Conservation (phyloP, 2,113 vertebrate species). For the Excalfactoria chinensis region DNA sequence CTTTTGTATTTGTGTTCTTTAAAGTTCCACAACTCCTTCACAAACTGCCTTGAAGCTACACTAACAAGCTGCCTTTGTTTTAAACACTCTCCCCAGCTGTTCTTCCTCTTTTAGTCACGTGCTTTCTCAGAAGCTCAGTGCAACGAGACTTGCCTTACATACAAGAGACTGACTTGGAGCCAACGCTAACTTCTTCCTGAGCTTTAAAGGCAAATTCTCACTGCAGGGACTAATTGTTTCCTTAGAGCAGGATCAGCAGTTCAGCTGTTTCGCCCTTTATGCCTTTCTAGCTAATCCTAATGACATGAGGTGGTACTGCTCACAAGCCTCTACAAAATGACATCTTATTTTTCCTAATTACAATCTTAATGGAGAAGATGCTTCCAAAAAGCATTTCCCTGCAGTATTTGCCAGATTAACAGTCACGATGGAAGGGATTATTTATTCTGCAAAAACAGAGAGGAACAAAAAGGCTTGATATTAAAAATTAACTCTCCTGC, state of each 20-base stretch:
- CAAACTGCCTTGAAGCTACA: neutral
- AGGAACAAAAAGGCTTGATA: neutral
- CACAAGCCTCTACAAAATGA: accelerated
- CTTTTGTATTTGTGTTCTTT: neutral
- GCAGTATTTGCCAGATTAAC: neutral
- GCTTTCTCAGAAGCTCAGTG: neutral
- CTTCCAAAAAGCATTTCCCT: neutral
- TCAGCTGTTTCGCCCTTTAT: neutral
- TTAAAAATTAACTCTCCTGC: neutral
- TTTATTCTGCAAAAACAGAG: neutral
- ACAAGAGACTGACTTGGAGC: neutral
- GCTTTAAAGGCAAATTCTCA: neutral
- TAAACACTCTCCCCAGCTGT: neutral
- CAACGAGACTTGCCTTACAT: neutral
- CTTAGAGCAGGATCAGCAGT: neutral
- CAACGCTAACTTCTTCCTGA: neutral
- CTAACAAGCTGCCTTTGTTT: neutral
- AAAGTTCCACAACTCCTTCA: neutral
- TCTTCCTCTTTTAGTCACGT: neutral
- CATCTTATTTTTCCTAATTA: neutral
- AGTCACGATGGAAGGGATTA: neutral
- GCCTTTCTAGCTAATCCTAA: neutral
- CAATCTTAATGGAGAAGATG: neutral
- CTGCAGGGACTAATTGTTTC: accelerated
- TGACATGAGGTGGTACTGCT: neutral